Percentiles rank a stretch among this genome's conserved stretches.
Evolutionary conservation across 2,797 vertebrate species (phyloP).

Genomic region (Sebastiscus albofasciatus): DNA sequence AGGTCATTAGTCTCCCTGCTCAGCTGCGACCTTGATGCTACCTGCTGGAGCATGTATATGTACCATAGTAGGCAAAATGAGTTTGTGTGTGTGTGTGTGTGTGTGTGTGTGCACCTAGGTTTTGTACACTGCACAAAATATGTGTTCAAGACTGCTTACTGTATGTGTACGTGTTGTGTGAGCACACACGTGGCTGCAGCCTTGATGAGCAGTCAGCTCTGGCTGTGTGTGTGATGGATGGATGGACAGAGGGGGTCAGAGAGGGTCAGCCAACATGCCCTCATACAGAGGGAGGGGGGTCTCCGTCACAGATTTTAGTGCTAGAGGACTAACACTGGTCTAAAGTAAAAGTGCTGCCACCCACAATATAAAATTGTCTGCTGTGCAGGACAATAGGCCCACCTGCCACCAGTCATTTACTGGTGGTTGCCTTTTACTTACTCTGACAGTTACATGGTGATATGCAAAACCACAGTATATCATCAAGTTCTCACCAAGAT

Average conservation of each 20-base stretch:
- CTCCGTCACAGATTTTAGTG: conserved; percentile 57
- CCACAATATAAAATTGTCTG: conserved; percentile 54
- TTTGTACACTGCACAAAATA: conserved; percentile 30
- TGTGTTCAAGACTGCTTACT: conserved; percentile 6
- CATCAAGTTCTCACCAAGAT: conserved; percentile 18
- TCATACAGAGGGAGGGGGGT: not conserved
- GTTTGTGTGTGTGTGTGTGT: conserved; percentile 10
- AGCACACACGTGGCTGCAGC: conserved; percentile 17
- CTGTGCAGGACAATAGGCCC: conserved; percentile 36
- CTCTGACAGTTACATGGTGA: conserved; percentile 45
- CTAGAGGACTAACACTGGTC: conserved; percentile 19
- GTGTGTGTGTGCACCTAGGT: not conserved
- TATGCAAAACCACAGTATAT: conserved; percentile 25
- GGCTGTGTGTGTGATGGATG: conserved; percentile 54
- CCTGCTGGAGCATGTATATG: conserved; percentile 55
- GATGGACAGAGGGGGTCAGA: conserved; percentile 51
- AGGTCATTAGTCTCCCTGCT: conserved; percentile 76
- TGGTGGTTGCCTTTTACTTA: conserved; percentile 23
- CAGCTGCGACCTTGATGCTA: conserved; percentile 70
- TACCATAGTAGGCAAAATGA: conserved; percentile 55
- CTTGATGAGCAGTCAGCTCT: conserved; percentile 50
- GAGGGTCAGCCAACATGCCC: conserved; percentile 44
- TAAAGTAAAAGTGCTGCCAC: conserved; percentile 66
- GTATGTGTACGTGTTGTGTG: conserved; percentile 2
- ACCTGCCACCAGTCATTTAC: conserved; percentile 56